These are phyloP conservation scores for Xenotilapia longispinis DNA, from an alignment of 2,113 vertebrate species.

Conservation along the genomic window DNA sequence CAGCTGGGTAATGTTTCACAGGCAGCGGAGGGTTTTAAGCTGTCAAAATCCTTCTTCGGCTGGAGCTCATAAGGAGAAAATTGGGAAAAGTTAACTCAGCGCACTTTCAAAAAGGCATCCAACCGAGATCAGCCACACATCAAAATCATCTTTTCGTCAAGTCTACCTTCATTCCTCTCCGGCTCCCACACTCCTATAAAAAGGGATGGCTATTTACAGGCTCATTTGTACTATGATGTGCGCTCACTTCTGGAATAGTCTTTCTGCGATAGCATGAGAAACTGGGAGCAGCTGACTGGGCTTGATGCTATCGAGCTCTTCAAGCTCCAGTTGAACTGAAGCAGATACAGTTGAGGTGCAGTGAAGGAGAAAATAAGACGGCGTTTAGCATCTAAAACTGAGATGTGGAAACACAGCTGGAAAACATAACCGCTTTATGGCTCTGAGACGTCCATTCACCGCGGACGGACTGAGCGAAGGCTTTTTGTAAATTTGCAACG, in stretches of 20 bases:
- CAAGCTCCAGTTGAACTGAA: constrained; percentile 20
- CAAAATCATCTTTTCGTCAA: background rate
- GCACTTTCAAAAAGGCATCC: background rate
- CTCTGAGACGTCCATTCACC: constrained; percentile 21
- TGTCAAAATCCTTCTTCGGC: background rate
- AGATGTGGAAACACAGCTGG: background rate
- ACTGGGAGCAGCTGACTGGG: background rate
- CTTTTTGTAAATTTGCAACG: constrained; percentile 24
- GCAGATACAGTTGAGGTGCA: constrained; percentile 29
- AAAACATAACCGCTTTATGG: constrained; percentile 11
- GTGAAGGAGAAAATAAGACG: constrained; percentile 24
- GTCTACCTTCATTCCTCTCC: background rate
- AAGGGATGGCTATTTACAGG: background rate
- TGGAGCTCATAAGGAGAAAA: background rate
- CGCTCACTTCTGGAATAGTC: background rate
- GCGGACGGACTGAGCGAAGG: background rate
- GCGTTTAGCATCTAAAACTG: constrained; percentile 25
- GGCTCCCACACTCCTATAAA: background rate
- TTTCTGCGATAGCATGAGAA: constrained; percentile 12
- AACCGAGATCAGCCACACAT: background rate
- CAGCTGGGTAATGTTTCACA: background rate
- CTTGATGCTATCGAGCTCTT: constrained; percentile 39
- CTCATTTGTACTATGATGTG: background rate
- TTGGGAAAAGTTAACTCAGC: background rate
- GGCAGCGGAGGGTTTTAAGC: background rate